Evolutionary conservation across 2,113 vertebrate species (phyloP).

Genomic region (Otis tarda): DNA sequence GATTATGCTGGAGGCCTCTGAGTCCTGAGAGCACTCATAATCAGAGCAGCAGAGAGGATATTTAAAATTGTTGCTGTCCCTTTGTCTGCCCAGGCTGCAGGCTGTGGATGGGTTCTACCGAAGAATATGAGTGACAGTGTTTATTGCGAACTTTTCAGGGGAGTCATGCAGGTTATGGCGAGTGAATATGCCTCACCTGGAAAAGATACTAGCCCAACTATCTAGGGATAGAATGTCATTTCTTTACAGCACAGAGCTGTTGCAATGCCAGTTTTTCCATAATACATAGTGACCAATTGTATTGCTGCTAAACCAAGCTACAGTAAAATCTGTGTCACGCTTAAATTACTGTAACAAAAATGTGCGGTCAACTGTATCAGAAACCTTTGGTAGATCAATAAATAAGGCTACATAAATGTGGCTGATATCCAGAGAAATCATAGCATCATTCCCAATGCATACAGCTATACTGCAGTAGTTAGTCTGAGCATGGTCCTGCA

Average conservation of each 20-base stretch:
- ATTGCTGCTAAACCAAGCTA: constrained; percentile 48
- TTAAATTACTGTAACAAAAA: constrained; percentile 59
- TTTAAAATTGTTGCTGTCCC: neutral
- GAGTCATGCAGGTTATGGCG: neutral
- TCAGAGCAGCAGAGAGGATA: neutral
- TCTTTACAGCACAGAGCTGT: neutral
- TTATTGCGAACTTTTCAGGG: neutral
- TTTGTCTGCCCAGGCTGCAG: neutral
- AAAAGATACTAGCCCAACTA: neutral
- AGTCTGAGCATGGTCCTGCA: neutral
- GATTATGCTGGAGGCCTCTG: neutral
- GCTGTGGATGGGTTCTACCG: neutral
- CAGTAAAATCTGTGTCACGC: constrained; percentile 31
- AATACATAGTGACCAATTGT: constrained; percentile 42
- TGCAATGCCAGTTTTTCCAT: neutral
- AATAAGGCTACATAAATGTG: constrained; percentile 35
- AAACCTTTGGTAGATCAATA: constrained; percentile 46
- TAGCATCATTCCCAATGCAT: neutral
- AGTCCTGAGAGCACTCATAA: neutral
- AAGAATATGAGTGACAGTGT: neutral
- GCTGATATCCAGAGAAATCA: constrained; percentile 39
- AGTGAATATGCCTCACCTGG: neutral
- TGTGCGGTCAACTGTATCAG: constrained; percentile 18
- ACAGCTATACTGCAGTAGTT: neutral
- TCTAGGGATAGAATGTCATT: neutral